Conservation (phyloP, 2,888 invertebrate genomes). For the Archips crataeganus region DNA sequence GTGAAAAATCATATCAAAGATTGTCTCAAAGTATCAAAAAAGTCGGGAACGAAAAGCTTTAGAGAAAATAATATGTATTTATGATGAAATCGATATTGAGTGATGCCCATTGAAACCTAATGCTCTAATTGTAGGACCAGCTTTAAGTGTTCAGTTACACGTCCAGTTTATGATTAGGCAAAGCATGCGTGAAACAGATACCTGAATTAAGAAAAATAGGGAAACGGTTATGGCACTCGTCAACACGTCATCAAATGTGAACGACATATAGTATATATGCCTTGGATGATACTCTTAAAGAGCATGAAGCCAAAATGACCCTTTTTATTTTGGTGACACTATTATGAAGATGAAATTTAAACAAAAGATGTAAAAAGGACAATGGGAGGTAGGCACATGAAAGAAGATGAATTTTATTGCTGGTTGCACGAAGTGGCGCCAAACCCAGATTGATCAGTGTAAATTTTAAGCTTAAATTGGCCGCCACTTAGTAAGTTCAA, state of each 20-base stretch:
- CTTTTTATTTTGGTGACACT: constrained; percentile 29
- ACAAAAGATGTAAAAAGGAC: constrained; percentile 11
- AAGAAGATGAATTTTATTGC: constrained; percentile 14
- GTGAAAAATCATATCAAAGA: constrained; percentile 54
- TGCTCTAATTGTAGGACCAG: constrained; percentile 74
- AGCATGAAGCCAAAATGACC: constrained; percentile 22
- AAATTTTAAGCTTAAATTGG: constrained; percentile 29
- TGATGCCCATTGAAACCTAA: constrained; percentile 59
- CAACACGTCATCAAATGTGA: constrained; percentile 13
- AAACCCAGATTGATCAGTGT: constrained; percentile 19
- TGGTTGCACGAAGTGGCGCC: constrained; percentile 25
- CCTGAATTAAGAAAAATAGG: constrained; percentile 60
- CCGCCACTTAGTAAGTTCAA: constrained; percentile 34
- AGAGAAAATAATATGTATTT: constrained; percentile 58
- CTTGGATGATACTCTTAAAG: constrained; percentile 26
- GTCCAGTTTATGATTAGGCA: constrained; percentile 83
- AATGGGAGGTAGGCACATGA: constrained; percentile 30
- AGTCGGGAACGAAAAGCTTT: constrained; percentile 66
- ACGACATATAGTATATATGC: neutral
- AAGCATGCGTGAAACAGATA: constrained; percentile 80
- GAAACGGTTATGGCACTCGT: constrained; percentile 41
- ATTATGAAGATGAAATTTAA: constrained; percentile 27
- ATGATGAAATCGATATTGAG: constrained; percentile 61
- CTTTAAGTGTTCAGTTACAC: constrained; percentile 81
- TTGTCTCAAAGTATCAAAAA: constrained; percentile 60